Base-by-base conservation (phyloP, 2,888 invertebrate species). In the Frankliniella fusca region DNA sequence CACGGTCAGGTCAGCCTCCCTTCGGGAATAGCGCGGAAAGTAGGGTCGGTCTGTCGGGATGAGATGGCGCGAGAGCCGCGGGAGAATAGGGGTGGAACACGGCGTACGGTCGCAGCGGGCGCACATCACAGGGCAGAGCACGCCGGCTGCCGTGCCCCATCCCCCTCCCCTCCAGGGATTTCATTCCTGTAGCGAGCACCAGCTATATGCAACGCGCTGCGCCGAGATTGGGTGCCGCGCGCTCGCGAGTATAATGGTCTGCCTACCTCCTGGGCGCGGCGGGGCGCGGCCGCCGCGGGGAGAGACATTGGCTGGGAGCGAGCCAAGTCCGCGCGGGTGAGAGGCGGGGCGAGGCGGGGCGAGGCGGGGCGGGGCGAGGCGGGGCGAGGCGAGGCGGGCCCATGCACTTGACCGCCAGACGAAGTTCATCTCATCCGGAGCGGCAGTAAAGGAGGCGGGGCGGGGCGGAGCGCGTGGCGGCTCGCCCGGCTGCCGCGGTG, bases 331-430 rank as follows among this genome's bases (percentile, higher is more conserved):
- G 54, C 1, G 54, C 18, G 8, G 54, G 18, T 54, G 15, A 18
- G 15, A 0, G 61, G 61, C 15, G 61, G 12, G 54, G 54, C 54
- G 18, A 9, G 54, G 54, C 54, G 8, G 23, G 70, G 54, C 54
- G 18, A 9, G 54, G 54, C 54, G 8, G 23, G 70, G 54, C 18
- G 8, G 54, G 18, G n/a, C n/a, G n/a, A n/a, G 50, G 50, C 50
- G 15, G 50, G 50, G 50, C 50, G 3, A 65, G 65, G 65, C 3
- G n/a, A 3, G 3, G 23, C 23, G 70, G 23, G 70, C 27, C 23
- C 70, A 27, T 76, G 27, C 70, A 76, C 70, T 76, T 76, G 70
- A 76, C 70, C 70, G 70, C 27, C 70, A 27, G 27, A 15, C 70
- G 70, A 76, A 27, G 10, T 23, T 23, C 54, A 54, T 7, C 70